Conservation (phyloP, 2,888 invertebrate species). For the Yponomeuta malinellus region DNA sequence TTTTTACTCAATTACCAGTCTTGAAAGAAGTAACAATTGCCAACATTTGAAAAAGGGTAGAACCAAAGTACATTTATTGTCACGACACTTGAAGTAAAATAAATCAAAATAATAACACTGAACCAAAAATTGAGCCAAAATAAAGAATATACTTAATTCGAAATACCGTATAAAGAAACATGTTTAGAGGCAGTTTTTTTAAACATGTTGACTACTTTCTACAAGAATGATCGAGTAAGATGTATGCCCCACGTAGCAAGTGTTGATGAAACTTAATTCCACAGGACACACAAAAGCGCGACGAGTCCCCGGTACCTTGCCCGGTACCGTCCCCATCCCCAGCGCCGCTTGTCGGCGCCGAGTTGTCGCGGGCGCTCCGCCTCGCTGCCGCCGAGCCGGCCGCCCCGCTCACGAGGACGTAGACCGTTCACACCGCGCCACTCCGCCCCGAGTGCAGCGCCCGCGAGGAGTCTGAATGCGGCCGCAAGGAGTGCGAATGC, state of each 20-base stretch:
- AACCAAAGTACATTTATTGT: too few relatives aligned
- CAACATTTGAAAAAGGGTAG: too few relatives aligned
- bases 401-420: constrained; percentile 29
- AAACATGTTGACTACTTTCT: too few relatives aligned
- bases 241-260: not conserved
- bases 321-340: constrained; percentile 23
- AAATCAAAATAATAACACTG: too few relatives aligned
- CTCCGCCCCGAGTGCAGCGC: not conserved
- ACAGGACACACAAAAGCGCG: not conserved
- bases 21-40: too few relatives aligned
- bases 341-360: constrained; percentile 40
- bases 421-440: not conserved
- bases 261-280: not conserved
- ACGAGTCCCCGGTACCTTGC: constrained; percentile 29
- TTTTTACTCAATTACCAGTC: too few relatives aligned
- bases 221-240: too few relatives aligned
- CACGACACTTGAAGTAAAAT: too few relatives aligned
- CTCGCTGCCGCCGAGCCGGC: constrained; percentile 46
- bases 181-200: too few relatives aligned
- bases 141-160: too few relatives aligned
- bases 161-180: too few relatives aligned
- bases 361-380: constrained; percentile 39
- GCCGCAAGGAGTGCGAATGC: not conserved
- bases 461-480: not conserved
- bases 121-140: too few relatives aligned